Evolutionary conservation across 2,797 vertebrate species (phyloP).

Genomic region (Acipenser ruthenus): DNA sequence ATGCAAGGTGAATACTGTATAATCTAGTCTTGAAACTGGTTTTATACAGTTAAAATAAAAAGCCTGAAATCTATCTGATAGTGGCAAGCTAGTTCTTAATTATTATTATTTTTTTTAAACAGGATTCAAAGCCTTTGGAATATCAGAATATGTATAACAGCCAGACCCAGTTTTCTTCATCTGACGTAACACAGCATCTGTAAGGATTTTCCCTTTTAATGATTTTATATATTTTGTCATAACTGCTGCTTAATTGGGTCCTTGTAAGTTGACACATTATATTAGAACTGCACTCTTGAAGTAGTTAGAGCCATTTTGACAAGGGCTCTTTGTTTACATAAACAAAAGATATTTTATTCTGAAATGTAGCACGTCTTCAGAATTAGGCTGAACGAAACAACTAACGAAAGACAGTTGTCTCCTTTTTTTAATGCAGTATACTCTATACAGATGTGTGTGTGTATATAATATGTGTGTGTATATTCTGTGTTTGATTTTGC

Average conservation of each 20-base stretch:
- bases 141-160: background rate
- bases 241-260: background rate
- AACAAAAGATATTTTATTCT: too few relatives aligned
- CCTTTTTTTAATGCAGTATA: too few relatives aligned
- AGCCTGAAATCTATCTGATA: background rate
- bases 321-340: background rate
- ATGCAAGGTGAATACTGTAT: conserved; percentile 35
- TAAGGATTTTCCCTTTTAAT: conserved; percentile 32
- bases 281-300: background rate
- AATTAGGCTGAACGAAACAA: too few relatives aligned
- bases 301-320: background rate
- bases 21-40: too few relatives aligned
- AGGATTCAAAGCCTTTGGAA: conserved; percentile 31
- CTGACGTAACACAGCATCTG: conserved; percentile 28
- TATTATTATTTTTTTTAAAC: conserved; percentile 11
- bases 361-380: too few relatives aligned
- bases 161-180: conserved; percentile 10
- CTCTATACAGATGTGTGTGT: background rate
- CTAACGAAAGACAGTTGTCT: too few relatives aligned
- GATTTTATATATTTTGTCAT: background rate
- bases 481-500: background rate
- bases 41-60: background rate
- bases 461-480: background rate
- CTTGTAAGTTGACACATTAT: background rate
- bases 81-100: background rate